Conservation (phyloP, 92 coral and sea anemone species). For the Parazoanthus swiftii region DNA sequence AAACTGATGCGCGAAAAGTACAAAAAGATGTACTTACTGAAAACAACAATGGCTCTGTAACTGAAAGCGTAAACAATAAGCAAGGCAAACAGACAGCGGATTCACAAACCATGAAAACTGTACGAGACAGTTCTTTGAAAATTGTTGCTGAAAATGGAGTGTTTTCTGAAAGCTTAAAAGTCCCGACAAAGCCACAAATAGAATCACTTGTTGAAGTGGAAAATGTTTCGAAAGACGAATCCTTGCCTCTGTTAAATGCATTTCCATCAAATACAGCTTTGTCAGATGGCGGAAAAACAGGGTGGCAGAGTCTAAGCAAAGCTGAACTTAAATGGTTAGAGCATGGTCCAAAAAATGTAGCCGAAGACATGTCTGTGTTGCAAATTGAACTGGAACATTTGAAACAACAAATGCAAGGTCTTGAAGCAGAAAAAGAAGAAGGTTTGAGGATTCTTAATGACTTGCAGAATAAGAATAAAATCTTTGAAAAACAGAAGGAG, state of each 20-base stretch:
- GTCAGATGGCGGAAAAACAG: not conserved
- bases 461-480: slow-evolving; percentile 6
- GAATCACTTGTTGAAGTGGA: not conserved
- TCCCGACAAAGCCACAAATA: not conserved
- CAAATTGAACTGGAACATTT: not conserved
- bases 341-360: not conserved
- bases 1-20: not conserved
- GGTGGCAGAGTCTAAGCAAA: not conserved
- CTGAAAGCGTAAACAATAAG: not conserved
- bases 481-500: slow-evolving; percentile 15
- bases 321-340: not conserved
- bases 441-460: slow-evolving; percentile 7
- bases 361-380: not conserved
- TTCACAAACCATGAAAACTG: not conserved
- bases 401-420: slow-evolving; percentile 22
- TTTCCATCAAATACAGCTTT: no score
- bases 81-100: not conserved
- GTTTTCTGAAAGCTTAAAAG: not conserved
- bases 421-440: slow-evolving; percentile 30
- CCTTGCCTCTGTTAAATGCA: not conserved
- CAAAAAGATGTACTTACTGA: not conserved
- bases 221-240: not conserved
- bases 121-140: not conserved
- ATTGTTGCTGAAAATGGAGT: not conserved
- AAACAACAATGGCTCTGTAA: no score